Conservation (phyloP, 2,797 vertebrate species). For the Hybognathus amarus region DNA sequence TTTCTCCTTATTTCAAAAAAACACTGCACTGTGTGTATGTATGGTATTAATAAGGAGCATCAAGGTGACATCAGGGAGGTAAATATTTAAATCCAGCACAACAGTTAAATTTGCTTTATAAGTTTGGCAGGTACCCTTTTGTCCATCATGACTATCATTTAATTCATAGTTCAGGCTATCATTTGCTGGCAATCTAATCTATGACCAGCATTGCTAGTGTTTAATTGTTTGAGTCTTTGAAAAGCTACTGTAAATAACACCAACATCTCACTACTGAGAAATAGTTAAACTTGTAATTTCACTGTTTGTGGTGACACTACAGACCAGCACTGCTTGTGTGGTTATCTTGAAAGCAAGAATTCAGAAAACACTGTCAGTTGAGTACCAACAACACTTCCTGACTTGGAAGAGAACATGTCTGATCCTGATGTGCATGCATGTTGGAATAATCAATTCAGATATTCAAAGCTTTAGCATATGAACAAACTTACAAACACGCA, state of each 20-base stretch:
- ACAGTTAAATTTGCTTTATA: not conserved
- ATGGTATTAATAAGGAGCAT: too few relatives aligned
- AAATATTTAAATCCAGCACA: not conserved
- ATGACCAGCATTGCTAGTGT: not conserved
- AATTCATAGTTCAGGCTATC: not conserved
- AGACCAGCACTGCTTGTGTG: not conserved
- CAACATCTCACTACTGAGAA: not conserved
- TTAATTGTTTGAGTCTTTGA: not conserved
- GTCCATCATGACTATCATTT: not conserved
- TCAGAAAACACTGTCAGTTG: slow-evolving; percentile 44
- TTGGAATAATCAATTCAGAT: not conserved
- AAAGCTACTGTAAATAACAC: not conserved
- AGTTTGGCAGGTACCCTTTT: not conserved
- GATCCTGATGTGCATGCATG: not conserved
- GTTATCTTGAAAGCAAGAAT: slow-evolving; percentile 21
- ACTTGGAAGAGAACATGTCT: slow-evolving; percentile 11
- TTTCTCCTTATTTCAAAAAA: too few relatives aligned
- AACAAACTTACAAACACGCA: not conserved
- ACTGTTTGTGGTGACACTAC: not conserved
- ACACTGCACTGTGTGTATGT: too few relatives aligned
- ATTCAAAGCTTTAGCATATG: slow-evolving; percentile 27
- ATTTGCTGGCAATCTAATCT: not conserved
- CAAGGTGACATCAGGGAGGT: too few relatives aligned
- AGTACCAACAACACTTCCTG: slow-evolving; percentile 38
- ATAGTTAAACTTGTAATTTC: not conserved